Base-by-base conservation (phyloP, 1,140 invertebrate genomes). In the Drosophila hydei region DNA sequence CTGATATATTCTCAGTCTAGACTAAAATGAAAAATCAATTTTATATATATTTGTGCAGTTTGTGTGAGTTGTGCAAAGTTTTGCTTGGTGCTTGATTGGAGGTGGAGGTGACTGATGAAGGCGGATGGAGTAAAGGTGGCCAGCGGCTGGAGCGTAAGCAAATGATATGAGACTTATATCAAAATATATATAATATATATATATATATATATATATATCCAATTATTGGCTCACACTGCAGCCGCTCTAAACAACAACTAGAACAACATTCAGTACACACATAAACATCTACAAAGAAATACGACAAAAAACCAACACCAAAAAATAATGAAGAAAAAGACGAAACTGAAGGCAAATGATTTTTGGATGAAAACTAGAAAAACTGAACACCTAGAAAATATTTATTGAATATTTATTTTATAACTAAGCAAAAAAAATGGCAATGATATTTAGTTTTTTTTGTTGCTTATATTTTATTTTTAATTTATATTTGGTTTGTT, bases 381-480 rank as follows among this genome's bases (percentile, higher is more conserved):
- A 70, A 64, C 54, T 45, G 11, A 61, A 71, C 75, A 83, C 72
- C 72, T 73, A 76, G 50, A 63, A 68, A 56, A 68, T 12, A 38
- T 62, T 27, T 42, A 7, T 5, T 14, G 43, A 33, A 69, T 51
- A 16, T 51, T 27, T 42, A 87, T 60, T 60, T 50, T 71, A 55
- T 68, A 75, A 88, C 84, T 88, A 88, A 79, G 65, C 78, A 88
- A 88, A 88, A 88, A 88, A n/a, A n/a, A n/a, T n/a, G n/a, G n/a
- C n/a, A n/a, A 87, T 78, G 70, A 60, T 72, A n/a, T 62, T 80
- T 69, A 58, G 45, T 36, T 54, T 77, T 77, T 42, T 62, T 43
- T 68, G 51, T 47, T 12, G 3, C 11, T 68, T 30, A 19, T 23
- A 55, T 59, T 59, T 65, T 71, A 47, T 62, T 52, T 54, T 50